phyloP scores from a whole-genome alignment of 1,140 invertebrate species.

The Gryllus bimaculatus region DNA sequence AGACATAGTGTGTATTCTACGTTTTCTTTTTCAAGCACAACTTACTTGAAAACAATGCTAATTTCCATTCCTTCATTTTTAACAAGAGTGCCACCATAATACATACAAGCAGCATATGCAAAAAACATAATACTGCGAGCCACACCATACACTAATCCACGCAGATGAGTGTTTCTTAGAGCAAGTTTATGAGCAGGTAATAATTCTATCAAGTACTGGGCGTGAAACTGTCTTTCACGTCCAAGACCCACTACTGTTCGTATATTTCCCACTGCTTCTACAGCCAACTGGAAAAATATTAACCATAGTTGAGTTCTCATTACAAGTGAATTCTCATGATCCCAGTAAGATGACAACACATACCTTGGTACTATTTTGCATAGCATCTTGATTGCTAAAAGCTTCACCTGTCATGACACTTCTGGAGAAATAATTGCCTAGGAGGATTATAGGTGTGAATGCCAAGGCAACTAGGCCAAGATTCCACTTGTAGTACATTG shows the following conservation, averaged over 20 bases:
- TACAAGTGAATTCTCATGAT: background rate
- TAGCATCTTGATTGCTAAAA: conserved; percentile 8
- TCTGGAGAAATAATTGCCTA: conserved; percentile 32
- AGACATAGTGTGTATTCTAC: background rate
- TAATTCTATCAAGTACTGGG: conserved; percentile 30
- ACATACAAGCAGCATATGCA: conserved; percentile 41
- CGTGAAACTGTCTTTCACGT: conserved; percentile 36
- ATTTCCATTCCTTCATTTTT: conserved; percentile 32
- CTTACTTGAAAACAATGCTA: conserved; percentile 41
- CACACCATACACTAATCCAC: conserved; percentile 40
- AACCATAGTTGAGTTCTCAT: background rate
- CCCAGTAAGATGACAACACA: background rate
- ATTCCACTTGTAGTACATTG: conserved; percentile 62
- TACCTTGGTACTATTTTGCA: conserved; percentile 18
- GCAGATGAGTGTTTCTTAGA: conserved; percentile 30
- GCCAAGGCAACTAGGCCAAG: conserved; percentile 55
- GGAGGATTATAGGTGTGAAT: conserved; percentile 46
- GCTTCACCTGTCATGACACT: conserved; percentile 7
- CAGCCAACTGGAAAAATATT: conserved; percentile 33
- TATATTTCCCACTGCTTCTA: conserved; percentile 44
- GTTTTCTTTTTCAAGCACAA: conserved; percentile 9
- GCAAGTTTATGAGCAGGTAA: conserved; percentile 25
- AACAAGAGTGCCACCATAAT: conserved; percentile 45
- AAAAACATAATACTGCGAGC: conserved; percentile 41
- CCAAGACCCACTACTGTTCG: conserved; percentile 43